Evolutionary conservation across 2,113 vertebrate genomes (phyloP), one percentile per base, ranked within the genome.

Genomic region (Talpa occidentalis): DNA sequence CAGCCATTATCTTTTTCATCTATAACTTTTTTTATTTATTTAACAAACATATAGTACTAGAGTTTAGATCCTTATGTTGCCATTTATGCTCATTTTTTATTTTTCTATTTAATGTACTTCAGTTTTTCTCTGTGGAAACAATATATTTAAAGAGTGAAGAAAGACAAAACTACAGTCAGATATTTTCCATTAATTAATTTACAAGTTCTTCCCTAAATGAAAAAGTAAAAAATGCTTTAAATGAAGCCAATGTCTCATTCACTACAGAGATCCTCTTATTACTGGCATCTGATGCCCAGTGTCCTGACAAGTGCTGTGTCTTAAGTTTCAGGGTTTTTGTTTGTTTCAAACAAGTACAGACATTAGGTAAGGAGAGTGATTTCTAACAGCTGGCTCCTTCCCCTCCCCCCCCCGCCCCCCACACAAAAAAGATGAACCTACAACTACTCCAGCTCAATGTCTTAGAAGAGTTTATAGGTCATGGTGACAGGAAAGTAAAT

Each of bases 81-180:
- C 35, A 59, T 80, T 49, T 82, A 62, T 89, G 64, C 21, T 66
- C 12, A 72, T 6, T 22, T 35, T 49, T 35, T 59, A 72, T 44
- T 44, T 81, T 91, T 81, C 52, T 81, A 35, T 40, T 78, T 69
- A 80, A 91, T 17, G 42, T 73, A 85, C 14, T 91, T 83, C 47
- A 82, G 70, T 88, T 54, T 80, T 85, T 88, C 44, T 30, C 79
- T 91, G 59, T 67, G 30, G 89, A 78, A 89, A 90, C 32, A 82
- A 49, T 86, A 66, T 56, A 72, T 52, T 49, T 30, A 40, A n/a
- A n/a, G 26, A 60, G 54, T 40, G 5, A 32, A 59, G 30, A 67
- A 64, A 74, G 14, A 82, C 35, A 95, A 88, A 70, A 70, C 67
- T 60, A 60, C 69, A 70, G 21, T 56, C 42, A 83, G 17, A 37